Evolutionary conservation across 2,888 invertebrate genomes (phyloP), one percentile per base, ranked within the genome.

Genomic region (Drosophila subquinaria): DNA sequence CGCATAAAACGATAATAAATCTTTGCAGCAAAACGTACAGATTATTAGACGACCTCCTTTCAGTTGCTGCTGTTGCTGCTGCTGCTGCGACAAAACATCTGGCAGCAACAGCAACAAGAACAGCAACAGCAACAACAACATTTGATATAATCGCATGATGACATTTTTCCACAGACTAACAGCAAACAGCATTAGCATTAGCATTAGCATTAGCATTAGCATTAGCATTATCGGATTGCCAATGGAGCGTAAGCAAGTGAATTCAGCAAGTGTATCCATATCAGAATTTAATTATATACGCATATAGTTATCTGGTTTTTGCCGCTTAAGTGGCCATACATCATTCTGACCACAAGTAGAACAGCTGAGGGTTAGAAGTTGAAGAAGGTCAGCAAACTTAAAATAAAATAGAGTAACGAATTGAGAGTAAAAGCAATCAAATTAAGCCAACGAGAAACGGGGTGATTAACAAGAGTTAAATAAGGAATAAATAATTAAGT

Each of bases 1-100:
- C 90, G 89, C 88, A 88, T 87, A 77, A 81, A 79, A 73, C 81
- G 85, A 83, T 85, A 85, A 88, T 88, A 88, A 88, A 88, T 88
- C 88, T 88, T 82, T 81, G 79, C 82, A 83, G 79, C 81, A 82
- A 81, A 89, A 79, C 74, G 88, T 76, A 83, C 83, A 88, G 83
- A 87, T 87, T 87, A 87, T 87, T 88, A 87, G 88, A 74, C 79
- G 76, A 69, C 76, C 75, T 63, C 42, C 63, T 53, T 59, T 36
- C 62, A 23, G 50, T 56, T 53, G 40, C 68, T 56, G 55, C 51
- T 51, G 35, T 11, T 38, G 63, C 51, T 23, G 23, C 23, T n/a
- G n/a, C n/a, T 23, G 23, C 23, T 87, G 87, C 88, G 85, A 75
- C 85, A 87, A 87, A 83, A 83, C 82, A 83, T 83, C 82, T 83